Evolutionary conservation across 2,113 vertebrate species (phyloP).

Genomic region (Xiphophorus hellerii): DNA sequence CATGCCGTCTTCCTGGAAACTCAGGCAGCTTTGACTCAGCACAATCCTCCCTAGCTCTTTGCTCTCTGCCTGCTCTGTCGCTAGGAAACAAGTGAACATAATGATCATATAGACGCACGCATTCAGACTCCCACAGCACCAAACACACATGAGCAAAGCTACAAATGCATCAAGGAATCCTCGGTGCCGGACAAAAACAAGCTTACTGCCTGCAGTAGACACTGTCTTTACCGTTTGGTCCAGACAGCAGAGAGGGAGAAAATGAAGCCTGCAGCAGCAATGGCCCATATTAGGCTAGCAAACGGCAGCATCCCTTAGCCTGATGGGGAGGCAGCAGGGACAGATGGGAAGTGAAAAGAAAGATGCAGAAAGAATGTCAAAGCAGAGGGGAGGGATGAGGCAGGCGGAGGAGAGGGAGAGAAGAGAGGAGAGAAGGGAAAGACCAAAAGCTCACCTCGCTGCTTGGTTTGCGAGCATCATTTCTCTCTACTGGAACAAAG

Average conservation of each 20-base stretch:
- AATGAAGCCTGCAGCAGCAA: slow-evolving; percentile 83
- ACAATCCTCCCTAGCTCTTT: slow-evolving; percentile 48
- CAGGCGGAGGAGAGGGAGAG: slow-evolving; percentile 43
- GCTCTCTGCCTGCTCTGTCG: slow-evolving; percentile 26
- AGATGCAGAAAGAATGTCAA: slow-evolving; percentile 28
- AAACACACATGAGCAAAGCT: slow-evolving; percentile 45
- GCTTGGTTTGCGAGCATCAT: slow-evolving; percentile 50
- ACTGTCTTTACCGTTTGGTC: slow-evolving; percentile 85
- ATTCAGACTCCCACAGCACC: slow-evolving; percentile 1
- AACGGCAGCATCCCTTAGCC: slow-evolving; percentile 69
- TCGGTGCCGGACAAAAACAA: slow-evolving; percentile 2
- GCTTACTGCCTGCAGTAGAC: slow-evolving; percentile 36
- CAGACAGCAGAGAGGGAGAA: slow-evolving; percentile 79
- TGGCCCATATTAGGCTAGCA: slow-evolving; percentile 81
- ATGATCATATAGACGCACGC: slow-evolving; percentile 9
- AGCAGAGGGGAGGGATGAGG: slow-evolving; percentile 28
- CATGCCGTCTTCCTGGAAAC: slow-evolving; percentile 30
- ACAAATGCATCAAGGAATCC: slow-evolving; percentile 34
- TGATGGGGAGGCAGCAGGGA: slow-evolving; percentile 37
- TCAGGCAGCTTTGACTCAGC: slow-evolving; percentile 72
- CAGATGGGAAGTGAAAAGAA: slow-evolving; percentile 22
- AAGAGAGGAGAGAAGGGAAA: neutral
- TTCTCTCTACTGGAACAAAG: slow-evolving; percentile 70
- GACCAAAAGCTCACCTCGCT: slow-evolving; percentile 70
- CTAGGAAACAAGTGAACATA: slow-evolving; percentile 42